Base-by-base conservation (phyloP, 2,888 invertebrate genomes). In the Cantharis flavilabris region DNA sequence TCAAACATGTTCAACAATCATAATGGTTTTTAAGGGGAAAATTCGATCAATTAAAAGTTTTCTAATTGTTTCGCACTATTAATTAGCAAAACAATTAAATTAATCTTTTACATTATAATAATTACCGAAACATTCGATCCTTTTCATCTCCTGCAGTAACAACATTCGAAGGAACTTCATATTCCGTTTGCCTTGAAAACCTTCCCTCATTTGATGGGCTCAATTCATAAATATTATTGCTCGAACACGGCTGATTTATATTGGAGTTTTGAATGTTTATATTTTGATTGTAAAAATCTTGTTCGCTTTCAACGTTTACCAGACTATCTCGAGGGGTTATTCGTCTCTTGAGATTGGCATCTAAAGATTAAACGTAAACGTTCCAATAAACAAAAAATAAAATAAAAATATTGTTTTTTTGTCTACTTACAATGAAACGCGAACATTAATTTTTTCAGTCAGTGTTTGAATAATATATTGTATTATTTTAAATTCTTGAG, bases 111-210 rank as follows among this genome's bases (percentile, higher is more conserved):
- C 62, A 63, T 62, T 71, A 67, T 1, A 14, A 67, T 67, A 71
- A 83, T 82, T 80, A 87, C 88, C 84, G 87, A 83, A 88, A 88
- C 84, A 87, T 85, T 67, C 84, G 84, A 79, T 83, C 83, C 82
- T 87, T 87, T 78, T 88, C 86, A 5, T 49, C 49, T 76, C 85
- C 83, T 72, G 82, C 80, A n/a, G 86, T 84, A 62, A 86, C 85
- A 62, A 86, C 80, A 64, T 72, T 63, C 49, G 72, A 77, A 67
- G 69, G 49, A 76, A 63, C 75, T 72, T 77, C 75, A 49, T 69
- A 69, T 16, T 72, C 71, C 63, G 72, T 75, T 70, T 75, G 62
- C 67, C 72, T 75, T n/a, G 75, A 49, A 65, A 70, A 49, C 18
- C 69, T 71, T 64, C 70, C 75, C 76, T 78, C 78, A 78, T 78